phyloP scores from a whole-genome alignment of 2,113 vertebrate genomes.

The Campylorhamphus procurvoides region DNA sequence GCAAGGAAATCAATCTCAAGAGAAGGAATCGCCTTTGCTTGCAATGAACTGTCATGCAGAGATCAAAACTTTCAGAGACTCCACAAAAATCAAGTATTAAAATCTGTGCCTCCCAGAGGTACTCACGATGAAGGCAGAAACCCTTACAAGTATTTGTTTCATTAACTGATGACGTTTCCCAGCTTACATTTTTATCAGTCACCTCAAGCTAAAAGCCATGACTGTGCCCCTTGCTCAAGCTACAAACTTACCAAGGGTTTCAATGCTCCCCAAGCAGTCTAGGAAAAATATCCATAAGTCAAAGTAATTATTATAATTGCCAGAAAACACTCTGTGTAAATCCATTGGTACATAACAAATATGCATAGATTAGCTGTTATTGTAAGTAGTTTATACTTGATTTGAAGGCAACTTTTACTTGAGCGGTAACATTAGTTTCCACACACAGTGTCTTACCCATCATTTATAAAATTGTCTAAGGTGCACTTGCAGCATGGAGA shows the following conservation, averaged over 20 bases:
- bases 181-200: not conserved
- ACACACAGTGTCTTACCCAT: conserved; percentile 74
- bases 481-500: conserved; percentile 87
- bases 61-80: not conserved
- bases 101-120: not conserved
- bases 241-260: not conserved
- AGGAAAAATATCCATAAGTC: conserved; percentile 32
- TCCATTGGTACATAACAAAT: not conserved
- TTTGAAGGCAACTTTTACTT: conserved; percentile 23
- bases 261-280: conserved; percentile 13
- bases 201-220: not conserved
- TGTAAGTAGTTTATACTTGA: not conserved
- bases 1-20: not conserved
- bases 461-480: conserved; percentile 76
- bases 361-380: not conserved
- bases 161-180: not conserved
- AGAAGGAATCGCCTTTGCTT: not conserved
- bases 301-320: conserved; percentile 7
- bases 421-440: conserved; percentile 40
- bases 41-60: not conserved
- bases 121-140: not conserved
- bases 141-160: not conserved
- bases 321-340: not conserved
- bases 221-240: not conserved
- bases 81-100: not conserved